Evolutionary conservation across 2,113 vertebrate genomes (phyloP).

Genomic region (Proteles cristata): DNA sequence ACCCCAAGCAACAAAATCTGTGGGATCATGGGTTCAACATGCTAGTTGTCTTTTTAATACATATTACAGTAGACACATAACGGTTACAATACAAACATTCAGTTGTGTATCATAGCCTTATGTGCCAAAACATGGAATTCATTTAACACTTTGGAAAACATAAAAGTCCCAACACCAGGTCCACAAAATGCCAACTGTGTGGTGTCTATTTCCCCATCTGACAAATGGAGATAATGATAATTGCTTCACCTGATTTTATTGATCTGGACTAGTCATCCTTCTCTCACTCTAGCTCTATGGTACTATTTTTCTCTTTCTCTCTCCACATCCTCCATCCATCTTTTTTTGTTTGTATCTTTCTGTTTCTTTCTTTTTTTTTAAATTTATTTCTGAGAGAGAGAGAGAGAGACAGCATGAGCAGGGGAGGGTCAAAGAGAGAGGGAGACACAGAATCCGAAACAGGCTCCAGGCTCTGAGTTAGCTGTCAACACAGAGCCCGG

Average conservation of each 20-base stretch:
- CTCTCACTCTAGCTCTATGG: neutral
- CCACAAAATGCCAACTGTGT: neutral
- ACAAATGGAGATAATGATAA: slow-evolving; percentile 29
- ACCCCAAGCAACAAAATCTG: slow-evolving; percentile 2
- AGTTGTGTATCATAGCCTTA: slow-evolving; percentile 4
- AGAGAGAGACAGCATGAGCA: too few relatives aligned
- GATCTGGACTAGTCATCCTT: neutral
- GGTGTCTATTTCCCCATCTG: neutral
- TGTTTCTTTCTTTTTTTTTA: too few relatives aligned
- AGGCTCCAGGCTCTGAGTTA: too few relatives aligned
- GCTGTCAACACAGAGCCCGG: too few relatives aligned
- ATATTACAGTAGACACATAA: slow-evolving; percentile 32
- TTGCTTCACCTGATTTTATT: neutral
- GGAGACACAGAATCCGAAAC: too few relatives aligned
- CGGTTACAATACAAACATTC: slow-evolving; percentile 12
- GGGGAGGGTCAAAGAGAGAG: too few relatives aligned
- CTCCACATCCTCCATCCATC: neutral
- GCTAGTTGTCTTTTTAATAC: slow-evolving; percentile 40
- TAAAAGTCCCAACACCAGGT: neutral
- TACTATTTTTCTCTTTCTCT: slow-evolving; percentile 24
- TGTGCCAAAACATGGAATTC: neutral
- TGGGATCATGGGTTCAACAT: neutral
- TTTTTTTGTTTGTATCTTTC: neutral
- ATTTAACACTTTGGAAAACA: slow-evolving; percentile 44
- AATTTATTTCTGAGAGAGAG: too few relatives aligned